Base-by-base conservation (phyloP, 2,888 invertebrate genomes). In the Hylaea fasciaria region DNA sequence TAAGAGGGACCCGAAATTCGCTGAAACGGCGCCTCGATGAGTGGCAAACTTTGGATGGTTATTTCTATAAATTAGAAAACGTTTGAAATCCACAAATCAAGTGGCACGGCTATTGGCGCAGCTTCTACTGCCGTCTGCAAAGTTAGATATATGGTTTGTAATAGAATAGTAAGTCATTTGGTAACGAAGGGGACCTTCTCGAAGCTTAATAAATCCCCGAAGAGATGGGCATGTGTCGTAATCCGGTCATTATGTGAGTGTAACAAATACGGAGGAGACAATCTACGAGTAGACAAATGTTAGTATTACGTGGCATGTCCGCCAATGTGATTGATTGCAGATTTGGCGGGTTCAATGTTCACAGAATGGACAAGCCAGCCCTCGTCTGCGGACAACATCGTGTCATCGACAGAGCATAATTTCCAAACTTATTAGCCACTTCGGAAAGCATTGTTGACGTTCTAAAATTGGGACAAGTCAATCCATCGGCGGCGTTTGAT, bases 61-160 rank as follows among this genome's bases (percentile, higher is more conserved):
- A 69, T 72, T 66, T 57, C 61, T 73, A 70, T 73, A 76, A 69
- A 77, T 77, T 77, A 72, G 75, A 77, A 72, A 71, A 63, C n/a
- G n/a, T n/a, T 57, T 69, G 52, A 66, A 79, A 82, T 81, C 82
- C 76, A 73, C 77, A 75, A 77, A 77, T 77, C 72, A 78, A 70
- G 70, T 69, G 71, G 74, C 64, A 70, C 73, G 78, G 81, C 65
- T 73, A 60, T 57, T 40, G 22, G 49, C 10, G 37, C 64, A 59
- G 41, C 47, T 62, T 53, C 56, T 48, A 41, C 43, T 56, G 46
- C 39, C 39, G 12, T 41, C 41, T 44, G 43, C 10, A 16, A 35
- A 3, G 35, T 29, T 37, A 39, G 39, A 59, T 45, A 41, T 7
- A 32, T 32, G 22, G 22, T 22, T 11, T 3, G 35, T 44, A 39